Conservation (phyloP, 2,888 invertebrate genomes). For the Lycia hirtaria region DNA sequence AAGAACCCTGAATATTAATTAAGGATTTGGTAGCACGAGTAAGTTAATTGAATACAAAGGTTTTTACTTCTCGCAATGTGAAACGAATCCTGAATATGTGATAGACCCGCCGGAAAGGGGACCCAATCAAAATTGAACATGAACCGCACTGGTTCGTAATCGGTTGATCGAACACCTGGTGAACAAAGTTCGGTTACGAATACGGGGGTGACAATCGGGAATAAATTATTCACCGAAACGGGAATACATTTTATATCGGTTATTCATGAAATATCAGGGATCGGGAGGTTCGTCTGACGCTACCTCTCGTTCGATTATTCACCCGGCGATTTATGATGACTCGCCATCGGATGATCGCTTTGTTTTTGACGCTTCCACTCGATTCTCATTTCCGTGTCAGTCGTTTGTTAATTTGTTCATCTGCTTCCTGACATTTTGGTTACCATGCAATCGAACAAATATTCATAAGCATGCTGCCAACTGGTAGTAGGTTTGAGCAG, state of each 20-base stretch:
- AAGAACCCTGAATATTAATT: constrained; percentile 28
- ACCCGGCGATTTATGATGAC: constrained; percentile 59
- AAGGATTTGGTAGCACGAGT: constrained; percentile 28
- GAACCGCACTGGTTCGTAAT: constrained; percentile 53
- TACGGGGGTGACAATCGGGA: constrained; percentile 63
- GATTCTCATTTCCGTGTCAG: constrained; percentile 49
- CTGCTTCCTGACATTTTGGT: constrained; percentile 41
- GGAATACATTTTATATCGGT: constrained; percentile 72
- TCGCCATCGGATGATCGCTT: constrained; percentile 45
- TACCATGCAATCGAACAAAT: constrained; percentile 26
- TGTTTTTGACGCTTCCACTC: constrained; percentile 44
- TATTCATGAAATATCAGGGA: constrained; percentile 71
- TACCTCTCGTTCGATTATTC: constrained; percentile 66
- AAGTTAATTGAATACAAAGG: constrained; percentile 32
- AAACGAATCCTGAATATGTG: constrained; percentile 38
- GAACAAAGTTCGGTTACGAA: constrained; percentile 56
- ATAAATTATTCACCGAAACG: constrained; percentile 76
- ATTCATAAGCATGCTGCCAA: too few relatives aligned
- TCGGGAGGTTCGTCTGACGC: constrained; percentile 50
- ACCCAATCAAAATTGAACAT: constrained; percentile 45
- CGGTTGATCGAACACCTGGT: constrained; percentile 65
- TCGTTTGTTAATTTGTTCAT: constrained; percentile 48
- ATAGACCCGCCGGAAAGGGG: constrained; percentile 29
- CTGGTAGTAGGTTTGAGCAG: too few relatives aligned
- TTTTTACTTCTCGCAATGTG: constrained; percentile 34